Evolutionary conservation across 2,113 vertebrate species (phyloP), one percentile per base, ranked within the genome.

Genomic region (Mustela lutreola): DNA sequence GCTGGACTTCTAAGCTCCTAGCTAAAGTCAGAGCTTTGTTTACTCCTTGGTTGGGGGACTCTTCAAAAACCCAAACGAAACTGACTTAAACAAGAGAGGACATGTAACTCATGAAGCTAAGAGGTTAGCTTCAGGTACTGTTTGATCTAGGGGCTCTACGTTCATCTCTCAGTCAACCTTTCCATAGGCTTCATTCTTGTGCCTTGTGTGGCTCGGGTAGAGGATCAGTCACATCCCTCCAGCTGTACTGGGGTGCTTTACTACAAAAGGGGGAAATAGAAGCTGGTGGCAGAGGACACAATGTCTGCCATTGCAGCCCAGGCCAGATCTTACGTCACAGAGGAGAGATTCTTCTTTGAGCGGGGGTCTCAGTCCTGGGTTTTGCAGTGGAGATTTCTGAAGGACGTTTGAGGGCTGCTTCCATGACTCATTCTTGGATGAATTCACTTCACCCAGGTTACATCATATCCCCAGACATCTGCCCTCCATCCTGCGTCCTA

Each of bases 391-490:
- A 53, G 85, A 58, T 60, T 88, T 65, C 84, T 89, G 67, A 89
- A 92, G 98, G 94, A 50, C 67, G 11, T 56, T 42, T 39, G 91
- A 85, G 28, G 62, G 50, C 78, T 81, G 58, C 81, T 48, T 70
- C 24, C 9, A 18, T 93, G 96, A 97, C 65, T 95, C 95, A 95
- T 50, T 24, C 28, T 53, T 33, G 71, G 84, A 63, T 97, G 97
- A 89, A 65, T 94, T 84, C 92, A 71, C 81, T 80, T 93, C 16
- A 39, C 65, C 39, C 96, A 65, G 78, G 79, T 96, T 78, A 94
- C 31, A 3, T 98, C 96, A 98, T 65, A 26, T 71, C 81, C 58
- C 82, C 60, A 73, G 8, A 87, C 93, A 65, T 81, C 84, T 90
- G 94, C 42, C n/a, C 60, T 71, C 33, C n/a, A 7, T 50, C 67